Percentiles rank a stretch among this genome's conserved stretches.
Conservation (phyloP, 2,797 vertebrate genomes). For the Threskiornis aethiopicus region DNA sequence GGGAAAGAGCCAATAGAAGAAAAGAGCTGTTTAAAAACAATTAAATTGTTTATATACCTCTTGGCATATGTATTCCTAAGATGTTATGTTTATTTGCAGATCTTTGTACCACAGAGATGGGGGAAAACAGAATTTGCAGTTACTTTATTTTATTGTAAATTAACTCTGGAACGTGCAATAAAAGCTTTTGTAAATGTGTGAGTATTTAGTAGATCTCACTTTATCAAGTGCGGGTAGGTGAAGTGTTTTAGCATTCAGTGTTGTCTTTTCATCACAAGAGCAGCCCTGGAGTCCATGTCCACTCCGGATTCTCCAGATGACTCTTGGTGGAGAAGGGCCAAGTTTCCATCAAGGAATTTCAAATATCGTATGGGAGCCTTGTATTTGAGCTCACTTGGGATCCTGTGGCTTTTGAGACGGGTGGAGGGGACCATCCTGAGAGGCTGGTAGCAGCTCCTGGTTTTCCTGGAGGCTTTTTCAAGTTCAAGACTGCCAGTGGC, state of each 20-base stretch:
- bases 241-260: neutral
- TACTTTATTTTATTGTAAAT: neutral
- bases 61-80: neutral
- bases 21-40: neutral
- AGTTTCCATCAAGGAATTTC: neutral
- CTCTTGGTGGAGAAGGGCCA: neutral
- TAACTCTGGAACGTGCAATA: neutral
- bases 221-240: neutral
- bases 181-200: neutral
- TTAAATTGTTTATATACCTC: neutral
- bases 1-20: neutral
- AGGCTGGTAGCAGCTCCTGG: neutral
- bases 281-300: neutral
- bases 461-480: neutral
- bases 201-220: neutral
- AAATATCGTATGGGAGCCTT: neutral
- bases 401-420: neutral
- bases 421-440: neutral
- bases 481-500: neutral
- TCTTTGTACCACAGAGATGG: neutral
- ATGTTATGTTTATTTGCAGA: neutral
- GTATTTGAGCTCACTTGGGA: neutral
- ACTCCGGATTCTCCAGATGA: neutral
- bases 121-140: neutral
- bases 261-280: neutral